phyloP scores from a whole-genome alignment of 1,140 invertebrate species.

The Orussus abietinus region DNA sequence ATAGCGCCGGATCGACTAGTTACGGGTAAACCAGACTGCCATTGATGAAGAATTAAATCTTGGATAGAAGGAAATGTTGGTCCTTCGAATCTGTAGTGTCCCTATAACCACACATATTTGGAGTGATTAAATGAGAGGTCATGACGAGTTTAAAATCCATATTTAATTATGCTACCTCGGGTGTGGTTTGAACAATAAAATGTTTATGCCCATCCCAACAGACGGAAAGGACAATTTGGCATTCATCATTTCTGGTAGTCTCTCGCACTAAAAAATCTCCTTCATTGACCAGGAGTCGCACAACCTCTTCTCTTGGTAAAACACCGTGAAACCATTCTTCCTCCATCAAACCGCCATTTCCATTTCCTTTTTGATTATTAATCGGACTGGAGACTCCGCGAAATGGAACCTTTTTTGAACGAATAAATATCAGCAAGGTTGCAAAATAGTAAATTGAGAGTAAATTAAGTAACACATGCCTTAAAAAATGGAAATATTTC shows the following conservation, averaged over 20 bases:
- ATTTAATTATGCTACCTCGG: conserved; percentile 74
- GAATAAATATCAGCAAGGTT: too few relatives aligned
- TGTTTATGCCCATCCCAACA: conserved; percentile 95
- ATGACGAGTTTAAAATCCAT: conserved; percentile 1
- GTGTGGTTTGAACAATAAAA: conserved; percentile 94
- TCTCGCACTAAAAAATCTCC: conserved; percentile 94
- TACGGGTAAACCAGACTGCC: conserved; percentile 77
- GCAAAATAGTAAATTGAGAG: too few relatives aligned
- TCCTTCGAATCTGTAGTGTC: conserved; percentile 90
- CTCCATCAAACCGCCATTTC: conserved; percentile 62
- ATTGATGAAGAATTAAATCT: conserved; percentile 86
- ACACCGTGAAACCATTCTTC: conserved; percentile 99
- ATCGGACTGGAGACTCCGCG: conserved; percentile 36
- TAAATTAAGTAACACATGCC: too few relatives aligned
- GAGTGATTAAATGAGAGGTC: conserved; percentile 5
- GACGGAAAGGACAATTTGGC: conserved; percentile 91
- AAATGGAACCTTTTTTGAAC: conserved; percentile 43
- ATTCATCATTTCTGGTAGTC: conserved; percentile 88
- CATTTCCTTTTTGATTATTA: conserved; percentile 41
- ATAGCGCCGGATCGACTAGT: conserved; percentile 90
- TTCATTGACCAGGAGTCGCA: conserved; percentile 79
- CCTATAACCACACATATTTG: conserved; percentile 53
- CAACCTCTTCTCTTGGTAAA: conserved; percentile 91
- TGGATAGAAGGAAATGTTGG: conserved; percentile 87
- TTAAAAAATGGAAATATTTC: too few relatives aligned